Conservation (phyloP, 2,888 invertebrate genomes). For the Bimastos eiseni region DNA sequence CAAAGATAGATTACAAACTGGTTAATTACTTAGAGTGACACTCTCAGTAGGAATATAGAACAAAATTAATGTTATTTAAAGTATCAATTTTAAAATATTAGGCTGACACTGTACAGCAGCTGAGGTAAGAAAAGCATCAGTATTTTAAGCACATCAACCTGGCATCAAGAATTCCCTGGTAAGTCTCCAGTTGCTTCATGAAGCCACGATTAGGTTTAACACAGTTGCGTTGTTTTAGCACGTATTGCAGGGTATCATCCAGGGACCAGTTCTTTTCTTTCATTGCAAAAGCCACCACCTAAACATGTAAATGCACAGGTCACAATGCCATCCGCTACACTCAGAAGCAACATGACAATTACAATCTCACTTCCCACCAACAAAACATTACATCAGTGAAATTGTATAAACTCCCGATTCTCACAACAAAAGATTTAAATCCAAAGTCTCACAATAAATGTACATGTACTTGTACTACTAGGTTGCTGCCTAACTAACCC, state of each 20-base stretch:
- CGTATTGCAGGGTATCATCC: constrained; percentile 82
- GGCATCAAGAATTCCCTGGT: constrained; percentile 92
- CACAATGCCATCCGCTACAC: neutral
- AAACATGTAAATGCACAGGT: too few relatives aligned
- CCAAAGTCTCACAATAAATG: too few relatives aligned
- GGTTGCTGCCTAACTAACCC: too few relatives aligned
- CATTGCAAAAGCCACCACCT: constrained; percentile 90
- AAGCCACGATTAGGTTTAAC: constrained; percentile 96
- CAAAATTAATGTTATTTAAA: neutral
- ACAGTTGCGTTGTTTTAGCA: constrained; percentile 86
- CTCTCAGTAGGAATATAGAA: neutral
- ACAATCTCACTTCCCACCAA: neutral
- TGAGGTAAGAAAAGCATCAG: neutral
- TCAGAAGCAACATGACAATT: neutral
- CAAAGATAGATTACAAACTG: neutral
- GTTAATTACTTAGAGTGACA: too few relatives aligned
- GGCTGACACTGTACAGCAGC: neutral
- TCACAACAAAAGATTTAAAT: too few relatives aligned
- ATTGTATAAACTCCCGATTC: neutral
- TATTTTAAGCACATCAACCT: constrained; percentile 48
- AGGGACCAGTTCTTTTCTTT: constrained; percentile 94
- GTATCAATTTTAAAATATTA: neutral
- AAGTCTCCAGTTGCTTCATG: constrained; percentile 82
- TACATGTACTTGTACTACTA: too few relatives aligned
- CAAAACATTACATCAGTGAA: neutral